phyloP scores from a whole-genome alignment of 2,113 vertebrate species.

The Campylomormyrus numenius region DNA sequence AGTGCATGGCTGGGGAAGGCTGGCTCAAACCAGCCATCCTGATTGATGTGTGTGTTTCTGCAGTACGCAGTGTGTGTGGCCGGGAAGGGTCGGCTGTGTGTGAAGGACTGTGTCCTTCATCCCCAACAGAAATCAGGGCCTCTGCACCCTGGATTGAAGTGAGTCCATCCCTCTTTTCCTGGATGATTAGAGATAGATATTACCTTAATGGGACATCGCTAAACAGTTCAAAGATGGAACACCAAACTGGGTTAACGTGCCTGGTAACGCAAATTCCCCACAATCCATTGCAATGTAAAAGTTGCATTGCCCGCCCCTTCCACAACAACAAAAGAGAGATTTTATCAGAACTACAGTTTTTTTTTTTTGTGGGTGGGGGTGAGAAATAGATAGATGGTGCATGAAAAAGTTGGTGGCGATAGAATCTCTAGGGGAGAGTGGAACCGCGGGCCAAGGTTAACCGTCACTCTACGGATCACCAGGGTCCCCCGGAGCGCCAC shows the following conservation, averaged over 20 bases:
- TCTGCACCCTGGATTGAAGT: background rate
- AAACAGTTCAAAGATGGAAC: background rate
- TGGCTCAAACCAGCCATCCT: slow-evolving; percentile 24
- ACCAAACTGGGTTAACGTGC: background rate
- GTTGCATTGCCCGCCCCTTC: background rate
- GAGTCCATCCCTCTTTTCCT: background rate
- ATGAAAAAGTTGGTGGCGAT: slow-evolving; percentile 31
- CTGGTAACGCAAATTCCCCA: background rate
- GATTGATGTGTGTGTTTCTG: slow-evolving; percentile 59
- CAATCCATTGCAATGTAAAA: background rate
- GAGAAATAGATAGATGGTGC: slow-evolving; percentile 15
- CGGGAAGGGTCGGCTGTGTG: slow-evolving; percentile 26
- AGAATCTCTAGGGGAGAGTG: slow-evolving; percentile 34
- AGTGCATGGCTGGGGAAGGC: slow-evolving; percentile 27
- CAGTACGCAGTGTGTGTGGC: slow-evolving; percentile 41
- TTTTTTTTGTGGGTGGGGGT: background rate
- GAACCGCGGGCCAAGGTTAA: slow-evolving; percentile 44
- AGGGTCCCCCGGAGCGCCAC: slow-evolving; percentile 23
- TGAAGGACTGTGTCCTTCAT: slow-evolving; percentile 40
- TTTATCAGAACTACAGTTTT: background rate
- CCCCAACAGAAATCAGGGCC: slow-evolving; percentile 10
- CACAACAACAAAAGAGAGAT: background rate
- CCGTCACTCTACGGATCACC: slow-evolving; percentile 31
- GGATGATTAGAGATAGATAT: background rate
- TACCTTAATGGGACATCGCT: background rate